A percentile compares a stretch with the other conserved stretches of the same genome.
These are phyloP conservation scores for Rhinolophus ferrumequinum DNA, from an alignment of 2,113 vertebrate genomes.

Conservation along the genomic window DNA sequence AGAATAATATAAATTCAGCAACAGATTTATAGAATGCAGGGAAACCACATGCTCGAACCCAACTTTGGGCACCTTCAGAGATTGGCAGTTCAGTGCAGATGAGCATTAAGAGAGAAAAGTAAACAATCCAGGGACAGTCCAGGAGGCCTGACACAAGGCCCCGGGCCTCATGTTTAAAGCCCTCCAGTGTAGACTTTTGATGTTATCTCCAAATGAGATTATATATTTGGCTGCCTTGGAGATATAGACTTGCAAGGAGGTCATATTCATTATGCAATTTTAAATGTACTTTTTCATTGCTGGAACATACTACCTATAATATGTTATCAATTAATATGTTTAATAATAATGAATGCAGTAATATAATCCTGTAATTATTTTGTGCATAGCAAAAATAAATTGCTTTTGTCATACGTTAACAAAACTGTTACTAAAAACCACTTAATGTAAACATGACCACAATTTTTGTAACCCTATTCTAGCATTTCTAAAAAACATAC, in stretches of 20 bases:
- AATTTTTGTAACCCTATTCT: constrained; percentile 22
- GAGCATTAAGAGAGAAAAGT: constrained; percentile 13
- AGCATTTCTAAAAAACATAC: not conserved
- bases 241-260: not conserved
- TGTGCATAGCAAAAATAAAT: not conserved
- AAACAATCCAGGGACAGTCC: not conserved
- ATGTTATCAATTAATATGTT: not conserved
- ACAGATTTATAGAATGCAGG: not conserved
- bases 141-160: not conserved
- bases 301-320: not conserved
- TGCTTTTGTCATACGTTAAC: not conserved
- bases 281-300: not conserved
- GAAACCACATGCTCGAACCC: not conserved
- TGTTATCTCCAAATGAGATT: not conserved
- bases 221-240: not conserved
- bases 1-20: not conserved
- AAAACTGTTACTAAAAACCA: not conserved
- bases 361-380: not conserved
- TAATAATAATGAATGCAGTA: not conserved
- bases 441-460: not conserved
- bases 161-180: not conserved
- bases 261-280: not conserved
- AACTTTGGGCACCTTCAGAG: not conserved
- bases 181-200: not conserved
- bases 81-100: not conserved